phyloP scores from a whole-genome alignment of 2,888 invertebrate species.

The Habrosyne pyritoides region DNA sequence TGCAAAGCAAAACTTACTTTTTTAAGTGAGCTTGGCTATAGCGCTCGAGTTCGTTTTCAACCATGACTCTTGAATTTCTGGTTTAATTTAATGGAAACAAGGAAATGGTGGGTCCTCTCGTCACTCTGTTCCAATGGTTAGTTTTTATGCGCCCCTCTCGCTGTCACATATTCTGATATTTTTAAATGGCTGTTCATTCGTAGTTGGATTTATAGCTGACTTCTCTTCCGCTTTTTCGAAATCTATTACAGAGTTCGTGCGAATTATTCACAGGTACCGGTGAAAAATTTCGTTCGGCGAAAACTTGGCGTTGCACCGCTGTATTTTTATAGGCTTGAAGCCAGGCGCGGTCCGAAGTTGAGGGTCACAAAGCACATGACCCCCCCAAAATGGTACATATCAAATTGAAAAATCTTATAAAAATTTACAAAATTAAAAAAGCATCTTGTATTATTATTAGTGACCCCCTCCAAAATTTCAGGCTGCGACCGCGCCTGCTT shows the following conservation, averaged over 20 bases:
- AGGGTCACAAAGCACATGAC: no score
- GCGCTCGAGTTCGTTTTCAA: constrained; percentile 43
- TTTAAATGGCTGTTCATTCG: constrained; percentile 53
- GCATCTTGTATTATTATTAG: no score
- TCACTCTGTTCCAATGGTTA: constrained; percentile 61
- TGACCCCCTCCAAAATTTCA: no score
- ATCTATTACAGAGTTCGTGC: constrained; percentile 65
- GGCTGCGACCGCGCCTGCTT: no score
- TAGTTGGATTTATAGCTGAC: constrained; percentile 62
- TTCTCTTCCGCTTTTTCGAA: constrained; percentile 66
- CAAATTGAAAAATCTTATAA: no score
- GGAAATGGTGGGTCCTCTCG: constrained; percentile 65
- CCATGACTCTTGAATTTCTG: constrained; percentile 67
- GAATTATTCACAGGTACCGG: constrained; percentile 65
- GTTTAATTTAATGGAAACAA: constrained; percentile 81
- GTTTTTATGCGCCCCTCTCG: constrained; percentile 49
- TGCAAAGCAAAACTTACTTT: constrained; percentile 63
- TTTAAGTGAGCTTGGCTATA: constrained; percentile 52
- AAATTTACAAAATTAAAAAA: no score
- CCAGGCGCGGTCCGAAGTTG: no score
- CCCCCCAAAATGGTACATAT: no score
- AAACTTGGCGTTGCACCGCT: constrained; percentile 36
- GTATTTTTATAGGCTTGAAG: constrained; percentile 31
- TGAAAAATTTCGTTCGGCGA: constrained; percentile 53
- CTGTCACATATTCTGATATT: constrained; percentile 49